Evolutionary conservation across 2,888 invertebrate genomes (phyloP).

Genomic region (Lithophane ornitopus): DNA sequence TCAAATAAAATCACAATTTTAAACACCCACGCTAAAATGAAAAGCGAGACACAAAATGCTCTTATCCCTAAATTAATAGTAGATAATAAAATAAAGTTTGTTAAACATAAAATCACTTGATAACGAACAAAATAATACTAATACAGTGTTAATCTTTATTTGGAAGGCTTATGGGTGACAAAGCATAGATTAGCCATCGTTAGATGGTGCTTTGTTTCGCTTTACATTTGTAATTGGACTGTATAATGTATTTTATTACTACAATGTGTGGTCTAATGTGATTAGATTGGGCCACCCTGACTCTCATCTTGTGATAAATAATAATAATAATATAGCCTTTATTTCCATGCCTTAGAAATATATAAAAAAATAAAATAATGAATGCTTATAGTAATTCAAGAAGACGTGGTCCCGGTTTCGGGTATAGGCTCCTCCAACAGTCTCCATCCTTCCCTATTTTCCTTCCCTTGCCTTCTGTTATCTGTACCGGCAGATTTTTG

Average conservation of each 20-base stretch:
- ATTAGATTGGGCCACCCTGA: slow-evolving; percentile 4
- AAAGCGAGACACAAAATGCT: slow-evolving; percentile 46
- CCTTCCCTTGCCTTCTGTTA: too few species aligned
- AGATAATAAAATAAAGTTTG: slow-evolving; percentile 32
- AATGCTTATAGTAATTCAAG: too few species aligned
- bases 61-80: slow-evolving; percentile 47
- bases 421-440: too few species aligned
- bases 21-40: slow-evolving; percentile 45
- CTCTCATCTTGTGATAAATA: slow-evolving; percentile 10
- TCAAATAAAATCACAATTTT: slow-evolving; percentile 48
- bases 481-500: too few species aligned
- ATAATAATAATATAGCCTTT: too few species aligned
- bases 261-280: slow-evolving; percentile 48
- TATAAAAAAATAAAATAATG: too few species aligned
- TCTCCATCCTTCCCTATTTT: too few species aligned
- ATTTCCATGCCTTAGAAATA: too few species aligned
- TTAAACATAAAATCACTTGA: slow-evolving; percentile 40
- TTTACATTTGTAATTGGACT: slow-evolving; percentile 48
- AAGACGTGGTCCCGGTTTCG: too few species aligned
- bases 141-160: slow-evolving; percentile 47
- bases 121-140: slow-evolving; percentile 21
- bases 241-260: slow-evolving; percentile 53
- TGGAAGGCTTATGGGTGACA: slow-evolving; percentile 25
- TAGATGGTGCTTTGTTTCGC: slow-evolving; percentile 32
- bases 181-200: slow-evolving; percentile 24